Evolutionary conservation across 1,140 invertebrate species (phyloP), one percentile per base, ranked within the genome.

Genomic region (Scaptomyza hsui): DNA sequence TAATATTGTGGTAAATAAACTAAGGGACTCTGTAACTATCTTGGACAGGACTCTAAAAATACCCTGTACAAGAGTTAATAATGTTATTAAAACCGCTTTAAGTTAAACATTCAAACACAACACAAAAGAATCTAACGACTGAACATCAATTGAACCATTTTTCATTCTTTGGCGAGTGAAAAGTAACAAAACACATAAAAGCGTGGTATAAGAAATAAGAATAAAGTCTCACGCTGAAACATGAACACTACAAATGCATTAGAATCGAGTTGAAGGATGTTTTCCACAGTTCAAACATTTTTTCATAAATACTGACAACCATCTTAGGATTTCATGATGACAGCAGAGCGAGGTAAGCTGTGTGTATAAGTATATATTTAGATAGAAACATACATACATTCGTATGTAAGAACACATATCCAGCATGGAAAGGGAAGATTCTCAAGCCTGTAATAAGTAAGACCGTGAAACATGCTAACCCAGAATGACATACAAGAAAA

Each of bases 211-310:
- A 9, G 18, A 57, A 65, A 57, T 7, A 42, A 59, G 45, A 65
- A 18, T 18, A 32, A 44, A 29, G 7, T 48, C 32, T 15, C 19
- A 47, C 16, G 59, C 42, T 55, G 18, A 72, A 44, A 39, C 55
- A 29, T 29, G 47, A 71, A 71, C 60, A 74, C 72, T 71, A 35
- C 53, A 74, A 74, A 74, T 70, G 72, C 72, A 75, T 75, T 75
- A 72, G 26, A 71, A 75, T 48, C 37, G 53, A 41, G 68, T 65
- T 72, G 48, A 72, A 60, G 37, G 60, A 72, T 72, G 68, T 72
- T 72, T 60, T 72, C 49, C 72, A 45, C 68, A 55, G 49, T 64
- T 72, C 47, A 75, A 74, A 71, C 68, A 75, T 60, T 71, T 64
- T 74, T 74, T 65, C 53, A 47, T 42, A 61, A 42, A 39, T 48